Evolutionary conservation across 2,888 invertebrate genomes (phyloP), one percentile per base, ranked within the genome.

Genomic region (Myathropa florea): DNA sequence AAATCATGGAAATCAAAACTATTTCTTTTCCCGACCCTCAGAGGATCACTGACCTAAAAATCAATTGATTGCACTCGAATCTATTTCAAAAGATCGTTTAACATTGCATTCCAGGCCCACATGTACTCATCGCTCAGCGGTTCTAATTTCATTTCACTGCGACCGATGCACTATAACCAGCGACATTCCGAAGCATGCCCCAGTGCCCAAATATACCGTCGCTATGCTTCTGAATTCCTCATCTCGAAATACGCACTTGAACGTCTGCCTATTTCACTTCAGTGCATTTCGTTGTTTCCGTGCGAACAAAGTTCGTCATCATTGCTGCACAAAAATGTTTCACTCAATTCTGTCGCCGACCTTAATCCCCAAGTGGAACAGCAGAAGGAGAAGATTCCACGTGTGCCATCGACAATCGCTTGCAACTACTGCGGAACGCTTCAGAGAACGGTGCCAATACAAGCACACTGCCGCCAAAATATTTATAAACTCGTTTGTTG

Each of bases 351-450:
- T 61, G 83, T 57, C 70, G 80, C 33, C 76, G 84, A 81, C 81
- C 84, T 81, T 67, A 81, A 81, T 81, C 46, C 55, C 30, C 60
- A 81, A 84, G 76, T 76, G 81, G 67, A 67, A 80, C 71, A 80
- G 24, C 12, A 61, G 3, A 4, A 4, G 26, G 18, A 18, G 46
- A n/a, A 46, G 18, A 46, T 46, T 73, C 83, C 79, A 83, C 83
- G 83, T 83, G 75, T 57, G 68, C 57, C 61, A 57, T 23, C 57
- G 28, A 14, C 23, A 59, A 46, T 53, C 59, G 57, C 63, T 36
- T 65, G 26, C 23, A 24, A 65, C 12, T 57, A n/a, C 64, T 23
- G 18, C 36, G 57, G 36, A 64, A 36, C 39, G 36, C 18, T 60
- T 33, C 26, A n/a, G 9, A 78, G 77, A 67, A 68, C 73, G 73